A percentile compares a stretch with the other conserved stretches of the same genome.
Evolutionary conservation across 1,140 invertebrate species (phyloP).

Genomic region (Prorops nasuta): DNA sequence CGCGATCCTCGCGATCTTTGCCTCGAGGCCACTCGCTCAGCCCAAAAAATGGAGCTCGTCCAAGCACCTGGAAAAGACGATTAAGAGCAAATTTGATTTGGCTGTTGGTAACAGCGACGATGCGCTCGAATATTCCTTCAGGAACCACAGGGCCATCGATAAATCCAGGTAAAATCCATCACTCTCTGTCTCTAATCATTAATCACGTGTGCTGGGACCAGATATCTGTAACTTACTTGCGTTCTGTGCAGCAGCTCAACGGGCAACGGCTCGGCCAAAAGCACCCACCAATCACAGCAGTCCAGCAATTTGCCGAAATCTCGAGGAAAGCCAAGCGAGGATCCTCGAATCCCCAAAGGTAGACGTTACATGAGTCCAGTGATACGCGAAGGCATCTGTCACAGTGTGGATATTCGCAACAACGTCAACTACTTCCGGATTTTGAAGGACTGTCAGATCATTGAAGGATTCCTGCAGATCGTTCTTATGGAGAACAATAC

Average conservation of each 20-base stretch:
- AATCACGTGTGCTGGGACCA: neutral
- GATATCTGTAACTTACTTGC: neutral
- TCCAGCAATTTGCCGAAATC: conserved; percentile 18
- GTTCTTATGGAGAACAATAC: conserved; percentile 61
- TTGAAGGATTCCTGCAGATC: conserved; percentile 70
- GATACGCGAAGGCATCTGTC: conserved; percentile 50
- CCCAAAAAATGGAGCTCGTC: conserved; percentile 5
- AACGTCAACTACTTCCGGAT: conserved; percentile 48
- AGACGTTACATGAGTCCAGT: conserved; percentile 18
- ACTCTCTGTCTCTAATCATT: neutral
- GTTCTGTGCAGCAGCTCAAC: conserved; percentile 8
- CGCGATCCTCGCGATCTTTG: conserved; percentile 16
- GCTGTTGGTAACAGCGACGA: conserved; percentile 1
- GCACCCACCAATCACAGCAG: conserved; percentile 14
- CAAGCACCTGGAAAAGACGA: conserved; percentile 17
- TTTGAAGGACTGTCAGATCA: conserved; percentile 62
- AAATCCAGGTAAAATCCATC: conserved; percentile 13
- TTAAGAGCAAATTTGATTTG: conserved; percentile 20
- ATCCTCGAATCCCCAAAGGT: conserved; percentile 3
- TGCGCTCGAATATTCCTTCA: neutral
- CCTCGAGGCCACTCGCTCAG: conserved; percentile 20
- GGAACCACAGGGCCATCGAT: conserved; percentile 22
- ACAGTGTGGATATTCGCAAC: conserved; percentile 59
- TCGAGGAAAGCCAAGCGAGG: conserved; percentile 11
- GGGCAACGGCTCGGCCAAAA: conserved; percentile 12